phyloP scores from a whole-genome alignment of 2,113 vertebrate genomes.

The Rhinogobius similis region DNA sequence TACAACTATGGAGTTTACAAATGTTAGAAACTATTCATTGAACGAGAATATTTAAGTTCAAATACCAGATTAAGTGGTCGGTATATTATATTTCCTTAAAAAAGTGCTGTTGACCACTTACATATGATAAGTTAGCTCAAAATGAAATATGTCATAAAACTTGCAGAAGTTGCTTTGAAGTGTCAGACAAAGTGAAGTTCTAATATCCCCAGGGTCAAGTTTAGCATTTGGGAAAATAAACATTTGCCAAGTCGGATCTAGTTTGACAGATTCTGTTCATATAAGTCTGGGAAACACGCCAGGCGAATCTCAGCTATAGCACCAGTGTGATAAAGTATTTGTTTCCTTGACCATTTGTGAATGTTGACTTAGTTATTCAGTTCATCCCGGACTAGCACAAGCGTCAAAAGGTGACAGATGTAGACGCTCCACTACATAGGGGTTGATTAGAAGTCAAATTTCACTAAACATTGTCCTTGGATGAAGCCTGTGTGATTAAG shows the following conservation, averaged over 20 bases:
- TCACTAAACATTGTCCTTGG: conserved; percentile 13
- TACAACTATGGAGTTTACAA: not conserved
- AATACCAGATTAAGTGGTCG: not conserved
- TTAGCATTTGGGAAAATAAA: conserved; percentile 75
- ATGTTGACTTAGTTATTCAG: conserved; percentile 54
- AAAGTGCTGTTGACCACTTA: not conserved
- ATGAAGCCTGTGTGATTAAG: conserved; percentile 12
- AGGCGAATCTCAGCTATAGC: conserved; percentile 53
- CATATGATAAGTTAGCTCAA: conserved; percentile 22
- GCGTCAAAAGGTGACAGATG: conserved; percentile 3
- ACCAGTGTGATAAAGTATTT: conserved; percentile 56
- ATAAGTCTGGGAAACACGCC: conserved; percentile 60
- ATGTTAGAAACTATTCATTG: not conserved
- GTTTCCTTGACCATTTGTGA: conserved; percentile 36
- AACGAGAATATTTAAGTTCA: not conserved
- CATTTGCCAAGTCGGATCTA: conserved; percentile 69
- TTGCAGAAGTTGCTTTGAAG: conserved; percentile 68
- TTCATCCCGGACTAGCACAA: conserved; percentile 8
- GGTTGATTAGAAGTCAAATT: conserved; percentile 12
- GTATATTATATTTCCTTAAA: not conserved
- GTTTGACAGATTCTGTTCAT: conserved; percentile 58
- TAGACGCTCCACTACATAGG: not conserved
- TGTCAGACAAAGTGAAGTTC: conserved; percentile 62
- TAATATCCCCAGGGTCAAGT: conserved; percentile 70
- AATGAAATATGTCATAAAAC: conserved; percentile 47